Base-by-base conservation (phyloP, 1,140 invertebrate species). In the Cydia pomonella region DNA sequence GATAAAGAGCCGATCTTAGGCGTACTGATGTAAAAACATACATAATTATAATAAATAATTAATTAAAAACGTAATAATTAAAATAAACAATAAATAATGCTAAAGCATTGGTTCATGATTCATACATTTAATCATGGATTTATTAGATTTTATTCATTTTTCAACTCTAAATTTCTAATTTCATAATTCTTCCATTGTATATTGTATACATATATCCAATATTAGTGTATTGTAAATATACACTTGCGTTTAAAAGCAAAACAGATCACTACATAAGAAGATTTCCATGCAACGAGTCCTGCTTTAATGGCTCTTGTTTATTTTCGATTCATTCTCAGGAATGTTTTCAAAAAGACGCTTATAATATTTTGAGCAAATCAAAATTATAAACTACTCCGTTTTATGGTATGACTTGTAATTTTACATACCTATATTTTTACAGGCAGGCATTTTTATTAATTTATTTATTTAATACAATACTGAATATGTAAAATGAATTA, bases 71-170 rank as follows among this genome's bases (percentile, higher is more conserved):
- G n/a, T 23, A 53, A 59, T 23, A 12, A 59, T 59, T 59, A 59
- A 59, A 59, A 59, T 59, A 59, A 59, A 59, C 53, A 59, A 59
- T 59, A 59, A 59, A 59, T 59, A 23, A 59, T 59, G 53, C 50
- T 53, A 18, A n/a, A n/a, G 50, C 53, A 59, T 59, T n/a, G 18
- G 21, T 59, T 23, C 21, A 23, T 59, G 21, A 59, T 59, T 59
- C 53, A 59, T 12, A 7, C 13, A 50, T 50, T 50, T 18, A 47
- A 47, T 53, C 16, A 18, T 18, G 7, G 53, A n/a, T 23, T 59
- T 59, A 10, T 21, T 23, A 12, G 0, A 59, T 59, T 59, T 59
- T 53, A 47, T 3, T 53, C n/a, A 53, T 53, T 16, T 16, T 13
- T 47, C 10, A 44, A n/a, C n/a, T n/a, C n/a, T n/a, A n/a, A n/a